Evolutionary conservation across 2,113 vertebrate genomes (phyloP).

Genomic region (Brevimyrus niger): DNA sequence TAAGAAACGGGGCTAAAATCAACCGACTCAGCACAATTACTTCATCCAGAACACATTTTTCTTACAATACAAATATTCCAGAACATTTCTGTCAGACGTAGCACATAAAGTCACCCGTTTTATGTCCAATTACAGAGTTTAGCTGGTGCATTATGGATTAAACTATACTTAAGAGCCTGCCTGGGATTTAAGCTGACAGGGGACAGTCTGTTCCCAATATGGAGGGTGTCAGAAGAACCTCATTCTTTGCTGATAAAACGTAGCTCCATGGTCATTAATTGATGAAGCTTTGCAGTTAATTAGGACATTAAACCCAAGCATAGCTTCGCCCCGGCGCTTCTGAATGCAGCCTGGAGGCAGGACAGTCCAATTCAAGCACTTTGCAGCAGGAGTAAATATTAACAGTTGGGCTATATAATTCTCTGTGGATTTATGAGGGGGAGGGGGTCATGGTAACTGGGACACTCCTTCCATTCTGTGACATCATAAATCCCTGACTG

Average conservation of each 20-base stretch:
- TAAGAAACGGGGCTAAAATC: not conserved
- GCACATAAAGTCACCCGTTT: not conserved
- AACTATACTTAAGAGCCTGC: not conserved
- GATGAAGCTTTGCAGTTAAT: conserved; percentile 48
- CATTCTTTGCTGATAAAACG: conserved; percentile 4
- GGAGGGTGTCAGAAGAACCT: not conserved
- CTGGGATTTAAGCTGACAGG: not conserved
- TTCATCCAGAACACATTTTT: not conserved
- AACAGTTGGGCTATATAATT: conserved; percentile 47
- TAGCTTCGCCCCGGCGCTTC: conserved; percentile 35
- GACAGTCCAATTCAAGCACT: conserved; percentile 53
- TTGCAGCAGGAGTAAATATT: conserved; percentile 60
- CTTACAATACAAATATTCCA: not conserved
- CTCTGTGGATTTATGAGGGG: conserved; percentile 28
- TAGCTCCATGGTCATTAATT: conserved; percentile 44
- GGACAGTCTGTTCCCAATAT: not conserved
- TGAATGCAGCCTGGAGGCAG: conserved; percentile 26
- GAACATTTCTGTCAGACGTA: not conserved
- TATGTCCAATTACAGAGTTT: not conserved
- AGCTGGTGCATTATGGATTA: not conserved
- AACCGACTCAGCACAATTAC: not conserved
- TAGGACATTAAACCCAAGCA: conserved; percentile 51
- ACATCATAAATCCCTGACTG: conserved; percentile 3
- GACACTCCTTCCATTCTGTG: conserved; percentile 37
- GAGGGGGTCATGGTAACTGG: not conserved